Conservation (phyloP, 2,113 vertebrate genomes). For the Ibidorhyncha struthersii region DNA sequence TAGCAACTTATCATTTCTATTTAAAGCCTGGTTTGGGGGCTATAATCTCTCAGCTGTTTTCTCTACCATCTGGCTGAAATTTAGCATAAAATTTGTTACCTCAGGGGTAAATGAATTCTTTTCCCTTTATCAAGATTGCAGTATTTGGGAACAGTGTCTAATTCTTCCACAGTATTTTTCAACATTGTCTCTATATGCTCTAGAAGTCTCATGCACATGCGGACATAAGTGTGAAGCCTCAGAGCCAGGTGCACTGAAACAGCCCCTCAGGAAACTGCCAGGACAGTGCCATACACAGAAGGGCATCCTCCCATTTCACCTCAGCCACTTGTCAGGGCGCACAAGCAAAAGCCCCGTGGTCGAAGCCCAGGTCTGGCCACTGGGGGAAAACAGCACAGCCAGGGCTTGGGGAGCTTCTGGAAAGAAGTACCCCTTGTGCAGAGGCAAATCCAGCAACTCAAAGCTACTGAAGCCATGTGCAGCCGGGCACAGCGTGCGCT, state of each 20-base stretch:
- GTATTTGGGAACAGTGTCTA: accelerated
- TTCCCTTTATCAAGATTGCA: not conserved
- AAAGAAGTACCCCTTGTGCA: not conserved
- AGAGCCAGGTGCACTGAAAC: not conserved
- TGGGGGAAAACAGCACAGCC: not conserved
- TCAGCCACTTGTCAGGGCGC: not conserved
- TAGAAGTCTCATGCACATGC: accelerated
- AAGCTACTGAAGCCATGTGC: accelerated
- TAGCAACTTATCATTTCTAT: conserved; percentile 21
- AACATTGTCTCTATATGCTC: accelerated
- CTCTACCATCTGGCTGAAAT: conserved; percentile 48
- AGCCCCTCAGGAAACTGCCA: too few relatives aligned
- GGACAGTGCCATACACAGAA: not conserved
- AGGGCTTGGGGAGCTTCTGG: not conserved
- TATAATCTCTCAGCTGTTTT: conserved; percentile 40
- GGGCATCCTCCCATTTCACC: accelerated
- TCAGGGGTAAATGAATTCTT: conserved; percentile 34
- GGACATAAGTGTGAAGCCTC: not conserved
- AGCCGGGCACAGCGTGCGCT: accelerated
- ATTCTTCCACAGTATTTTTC: not conserved
- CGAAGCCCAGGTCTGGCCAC: not conserved
- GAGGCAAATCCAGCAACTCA: not conserved
- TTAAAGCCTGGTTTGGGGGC: conserved; percentile 46
- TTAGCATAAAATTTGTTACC: conserved; percentile 53
- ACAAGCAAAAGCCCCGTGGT: accelerated